These are phyloP conservation scores for Cnemophilus loriae DNA, from an alignment of 2,113 vertebrate genomes.

Conservation along the genomic window DNA sequence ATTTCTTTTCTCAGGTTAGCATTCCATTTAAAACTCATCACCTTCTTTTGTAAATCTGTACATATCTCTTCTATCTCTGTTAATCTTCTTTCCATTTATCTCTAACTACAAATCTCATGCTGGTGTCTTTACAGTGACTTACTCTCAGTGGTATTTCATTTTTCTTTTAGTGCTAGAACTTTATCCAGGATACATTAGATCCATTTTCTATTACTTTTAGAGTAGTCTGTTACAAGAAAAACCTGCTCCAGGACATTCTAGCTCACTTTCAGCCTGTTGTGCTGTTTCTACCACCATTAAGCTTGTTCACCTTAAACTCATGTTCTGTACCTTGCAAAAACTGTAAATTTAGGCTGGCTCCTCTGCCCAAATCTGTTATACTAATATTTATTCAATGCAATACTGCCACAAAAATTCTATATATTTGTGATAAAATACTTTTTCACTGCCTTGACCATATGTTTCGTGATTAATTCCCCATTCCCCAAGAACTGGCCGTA, in stretches of 20 bases:
- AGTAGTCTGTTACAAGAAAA: background rate
- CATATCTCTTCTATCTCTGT: background rate
- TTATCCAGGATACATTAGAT: background rate
- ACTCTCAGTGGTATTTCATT: background rate
- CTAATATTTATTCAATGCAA: background rate
- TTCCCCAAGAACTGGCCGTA: background rate
- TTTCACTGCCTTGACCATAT: background rate
- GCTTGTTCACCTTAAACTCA: background rate
- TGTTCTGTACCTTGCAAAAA: background rate
- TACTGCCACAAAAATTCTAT: background rate
- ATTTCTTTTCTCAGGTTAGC: background rate
- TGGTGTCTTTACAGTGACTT: background rate
- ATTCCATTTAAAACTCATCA: background rate
- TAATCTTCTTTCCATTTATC: background rate
- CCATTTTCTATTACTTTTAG: background rate
- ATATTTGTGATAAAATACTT: background rate
- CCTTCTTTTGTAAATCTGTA: background rate
- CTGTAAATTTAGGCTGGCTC: background rate
- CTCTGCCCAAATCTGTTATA: background rate
- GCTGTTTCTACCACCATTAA: background rate
- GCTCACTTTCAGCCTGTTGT: background rate
- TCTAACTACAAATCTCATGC: background rate
- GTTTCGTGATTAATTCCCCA: background rate
- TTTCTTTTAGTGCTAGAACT: background rate
- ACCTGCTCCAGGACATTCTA: background rate